Base-by-base conservation (phyloP, 2,113 vertebrate species). In the Lichenostomus cassidix region DNA sequence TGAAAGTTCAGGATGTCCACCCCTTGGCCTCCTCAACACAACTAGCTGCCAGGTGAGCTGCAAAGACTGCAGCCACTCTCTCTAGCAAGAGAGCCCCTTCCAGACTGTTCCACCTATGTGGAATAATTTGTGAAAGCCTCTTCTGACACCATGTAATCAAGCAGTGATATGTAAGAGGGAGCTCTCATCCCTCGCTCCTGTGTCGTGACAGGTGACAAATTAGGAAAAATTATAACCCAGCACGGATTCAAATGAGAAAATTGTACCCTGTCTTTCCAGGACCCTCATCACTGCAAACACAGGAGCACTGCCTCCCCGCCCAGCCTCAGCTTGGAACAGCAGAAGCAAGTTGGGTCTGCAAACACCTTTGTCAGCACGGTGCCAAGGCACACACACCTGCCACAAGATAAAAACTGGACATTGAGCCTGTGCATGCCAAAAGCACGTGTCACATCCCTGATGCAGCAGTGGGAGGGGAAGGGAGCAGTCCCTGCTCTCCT, bases 151-250 rank as follows among this genome's bases (percentile, higher is more conserved):
- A 0, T 94, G 68, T 96, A 96, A 96, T 97, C 96, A 96, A 71
- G 59, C 63, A 93, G 47, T 9, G 33, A 92, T 76, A 88, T 86
- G 50, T 86, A 95, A 94, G 83, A 95, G 63, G 82, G 79, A 97
- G 92, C 46, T 83, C 88, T 96, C 75, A 52, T 86, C 44, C 80
- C 76, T 49, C 63, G 29, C 39, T 93, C 31, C 83, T 81, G 29
- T 67, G 83, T 67, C 92, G 37, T 89, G 86, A 92, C 92, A 96
- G 79, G 90, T 93, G 86, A 93, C 22, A 10, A 92, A 94, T 95
- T 96, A 96, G 76, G 79, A 89, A 81, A 94, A 93, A 94, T 96
- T 95, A 96, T 78, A 96, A 87, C 86, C 71, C 86, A 94, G 88
- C 33, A 67, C 39, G 77, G 52, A 93, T 47, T 94, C 89, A 94